phyloP scores from a whole-genome alignment of 2,797 vertebrate species.

The Arnoldichthys spilopterus region DNA sequence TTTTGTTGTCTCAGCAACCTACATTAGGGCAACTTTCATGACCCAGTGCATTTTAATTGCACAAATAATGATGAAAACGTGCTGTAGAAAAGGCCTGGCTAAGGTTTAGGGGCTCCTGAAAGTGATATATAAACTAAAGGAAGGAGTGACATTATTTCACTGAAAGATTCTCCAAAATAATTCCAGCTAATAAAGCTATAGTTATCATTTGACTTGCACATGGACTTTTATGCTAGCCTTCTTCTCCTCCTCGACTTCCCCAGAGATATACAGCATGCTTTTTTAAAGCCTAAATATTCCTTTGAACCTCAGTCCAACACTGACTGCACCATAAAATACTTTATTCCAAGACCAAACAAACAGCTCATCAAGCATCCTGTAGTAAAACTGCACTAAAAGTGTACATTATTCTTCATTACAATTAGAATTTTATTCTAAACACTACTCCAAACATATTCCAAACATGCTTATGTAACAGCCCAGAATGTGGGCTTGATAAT shows the following conservation, averaged over 20 bases:
- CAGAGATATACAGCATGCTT: neutral
- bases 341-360: neutral
- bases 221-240: neutral
- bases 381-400: neutral
- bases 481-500: neutral
- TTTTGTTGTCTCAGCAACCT: conserved; percentile 37
- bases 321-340: neutral
- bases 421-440: neutral
- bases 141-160: neutral
- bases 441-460: neutral
- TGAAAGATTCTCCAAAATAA: neutral
- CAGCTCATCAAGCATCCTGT: neutral
- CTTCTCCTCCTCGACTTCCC: neutral
- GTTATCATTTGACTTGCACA: neutral
- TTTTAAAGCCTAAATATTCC: neutral
- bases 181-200: conserved; percentile 3
- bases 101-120: conserved; percentile 47
- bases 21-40: conserved; percentile 56
- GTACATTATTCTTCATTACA: neutral
- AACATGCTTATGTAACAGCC: neutral
- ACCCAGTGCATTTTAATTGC: conserved; percentile 64
- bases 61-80: conserved; percentile 47
- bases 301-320: conserved; percentile 1
- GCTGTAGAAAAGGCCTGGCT: conserved; percentile 36
- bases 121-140: conserved; percentile 52